These are phyloP conservation scores for Palythoa heliodiscus DNA, from an alignment of 92 coral and sea anemone genomes.

Conservation along the genomic window DNA sequence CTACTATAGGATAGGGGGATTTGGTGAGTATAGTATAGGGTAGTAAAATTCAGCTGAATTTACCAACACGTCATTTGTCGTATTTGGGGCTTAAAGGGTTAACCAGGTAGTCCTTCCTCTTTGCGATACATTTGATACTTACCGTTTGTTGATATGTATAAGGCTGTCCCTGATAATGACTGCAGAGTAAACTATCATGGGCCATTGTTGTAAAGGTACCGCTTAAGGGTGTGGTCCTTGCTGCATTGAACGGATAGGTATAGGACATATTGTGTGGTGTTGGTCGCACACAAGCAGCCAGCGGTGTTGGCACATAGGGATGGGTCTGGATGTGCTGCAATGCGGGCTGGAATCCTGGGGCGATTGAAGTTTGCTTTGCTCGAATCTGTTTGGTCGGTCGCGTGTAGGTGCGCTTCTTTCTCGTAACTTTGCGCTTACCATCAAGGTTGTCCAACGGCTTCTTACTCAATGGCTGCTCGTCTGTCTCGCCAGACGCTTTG, in stretches of 20 bases:
- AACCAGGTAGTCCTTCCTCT: too few relatives aligned
- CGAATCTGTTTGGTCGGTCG: neutral
- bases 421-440: neutral
- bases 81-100: too few relatives aligned
- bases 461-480: neutral
- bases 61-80: too few relatives aligned
- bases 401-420: constrained; percentile 5
- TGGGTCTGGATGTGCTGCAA: constrained; percentile 13
- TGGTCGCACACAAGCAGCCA: constrained; percentile 9
- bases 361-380: neutral
- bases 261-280: neutral
- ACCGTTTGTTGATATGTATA: constrained; percentile 24
- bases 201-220: constrained; percentile 31
- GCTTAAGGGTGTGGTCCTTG: constrained; percentile 20
- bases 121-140: neutral
- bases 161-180: constrained; percentile 17
- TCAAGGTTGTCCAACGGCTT: neutral
- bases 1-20: too few relatives aligned
- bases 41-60: too few relatives aligned
- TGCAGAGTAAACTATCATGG: constrained; percentile 17
- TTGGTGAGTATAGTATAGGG: too few relatives aligned
- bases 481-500: neutral
- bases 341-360: constrained; percentile 16
- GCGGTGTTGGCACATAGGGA: constrained; percentile 31
- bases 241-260: neutral